phyloP scores from a whole-genome alignment of 2,797 vertebrate genomes.

The Oreonectes daqikongensis region DNA sequence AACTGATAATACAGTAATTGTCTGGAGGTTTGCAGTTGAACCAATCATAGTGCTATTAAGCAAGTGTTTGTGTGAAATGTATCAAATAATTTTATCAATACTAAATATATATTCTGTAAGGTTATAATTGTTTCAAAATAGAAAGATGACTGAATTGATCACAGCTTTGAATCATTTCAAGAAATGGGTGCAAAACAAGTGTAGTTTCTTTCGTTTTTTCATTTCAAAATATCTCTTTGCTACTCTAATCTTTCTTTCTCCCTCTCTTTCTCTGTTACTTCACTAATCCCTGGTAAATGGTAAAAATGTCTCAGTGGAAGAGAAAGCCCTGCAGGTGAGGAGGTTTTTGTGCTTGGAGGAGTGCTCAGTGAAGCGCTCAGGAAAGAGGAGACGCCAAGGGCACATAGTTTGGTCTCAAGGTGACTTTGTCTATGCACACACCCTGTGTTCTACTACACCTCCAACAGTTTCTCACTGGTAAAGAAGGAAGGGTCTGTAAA shows the following conservation, averaged over 20 bases:
- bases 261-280: slow-evolving; percentile 9
- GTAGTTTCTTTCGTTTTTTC: not conserved
- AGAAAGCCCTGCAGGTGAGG: slow-evolving; percentile 75
- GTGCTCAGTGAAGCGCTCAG: slow-evolving; percentile 77
- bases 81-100: no score
- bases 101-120: no score
- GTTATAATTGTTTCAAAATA: no score
- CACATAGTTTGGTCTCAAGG: slow-evolving; percentile 70
- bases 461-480: not conserved
- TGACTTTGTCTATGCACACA: slow-evolving; percentile 65
- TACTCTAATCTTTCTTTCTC: slow-evolving; percentile 18
- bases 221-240: slow-evolving; percentile 32
- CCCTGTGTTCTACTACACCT: not conserved
- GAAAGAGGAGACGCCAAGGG: slow-evolving; percentile 68
- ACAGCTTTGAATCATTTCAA: no score
- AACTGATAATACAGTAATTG: no score
- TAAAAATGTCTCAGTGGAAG: slow-evolving; percentile 72
- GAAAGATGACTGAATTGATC: no score
- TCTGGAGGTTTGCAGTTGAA: no score
- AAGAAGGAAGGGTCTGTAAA: not conserved
- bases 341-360: slow-evolving; percentile 77
- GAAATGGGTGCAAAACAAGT: no score
- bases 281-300: slow-evolving; percentile 81
- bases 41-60: no score
- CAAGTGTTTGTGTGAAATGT: no score